Evolutionary conservation across 2,797 vertebrate species (phyloP), one percentile per base, ranked within the genome.

Genomic region (Labeo calbasu): DNA sequence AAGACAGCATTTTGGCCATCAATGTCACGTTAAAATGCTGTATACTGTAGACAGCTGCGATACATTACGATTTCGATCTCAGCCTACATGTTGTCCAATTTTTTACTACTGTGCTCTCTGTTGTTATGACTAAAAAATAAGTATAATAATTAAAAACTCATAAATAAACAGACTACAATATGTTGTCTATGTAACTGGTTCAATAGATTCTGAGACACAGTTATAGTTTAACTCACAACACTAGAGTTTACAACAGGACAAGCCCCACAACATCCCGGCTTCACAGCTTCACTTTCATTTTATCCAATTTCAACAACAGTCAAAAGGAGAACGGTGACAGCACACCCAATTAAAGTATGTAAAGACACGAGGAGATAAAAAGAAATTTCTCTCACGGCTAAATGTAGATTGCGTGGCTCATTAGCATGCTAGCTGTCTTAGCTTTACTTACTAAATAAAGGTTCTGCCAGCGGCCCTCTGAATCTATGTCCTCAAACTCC

Each of bases 401-500:
- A 40, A 77, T 46, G 36, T 50, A 81, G 61, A 77, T 75, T 81
- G 79, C 71, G 79, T 63, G 50, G 63, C 57, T 50, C 65, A 71
- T 4, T 50, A 77, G 59, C 61, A 82, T 84, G 79, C 73, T 82
- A 79, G 48, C 73, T 51, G 46, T 7, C n/a, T 32, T 6, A 14
- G 4, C 19, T 59, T 90, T 80, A 94, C 94, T 95, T 92, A 95
- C 95, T 83, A 94, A 93, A 90, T 98, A 98, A 14, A 97, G 92
- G 89, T 96, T 96, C 83, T 98, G 97, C 97, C 97, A 98, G 93
- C 95, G 96, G 92, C 95, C 95, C 86, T 95, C 94, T 19, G 95
- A 95, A 72, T 98, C 96, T 88, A 96, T 93, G 89, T 96, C 96
- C 88, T 96, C 93, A 93, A 97, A 98, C 90, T 97, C 95, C 90